phyloP scores from a whole-genome alignment of 2,797 vertebrate genomes.

The Pangasius krempfi region DNA sequence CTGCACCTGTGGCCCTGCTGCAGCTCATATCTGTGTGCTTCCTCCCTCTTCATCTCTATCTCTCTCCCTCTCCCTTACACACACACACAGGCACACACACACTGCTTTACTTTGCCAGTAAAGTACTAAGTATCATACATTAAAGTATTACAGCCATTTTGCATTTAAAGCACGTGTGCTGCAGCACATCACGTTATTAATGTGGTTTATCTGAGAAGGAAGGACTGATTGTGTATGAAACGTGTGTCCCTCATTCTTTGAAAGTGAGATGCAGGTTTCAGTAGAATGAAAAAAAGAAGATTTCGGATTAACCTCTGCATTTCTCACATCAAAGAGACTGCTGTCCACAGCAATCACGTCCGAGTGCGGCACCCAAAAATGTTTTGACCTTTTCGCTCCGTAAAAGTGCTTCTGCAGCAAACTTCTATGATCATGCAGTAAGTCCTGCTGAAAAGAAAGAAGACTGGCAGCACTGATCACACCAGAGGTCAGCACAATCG shows the following conservation, averaged over 20 bases:
- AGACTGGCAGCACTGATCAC: constrained; percentile 38
- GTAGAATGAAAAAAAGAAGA: constrained; percentile 25
- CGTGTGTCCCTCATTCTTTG: constrained; percentile 64
- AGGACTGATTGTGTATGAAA: background rate
- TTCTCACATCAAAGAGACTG: constrained; percentile 65
- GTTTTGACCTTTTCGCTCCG: constrained; percentile 29
- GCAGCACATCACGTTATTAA: constrained; percentile 27
- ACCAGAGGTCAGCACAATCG: constrained; percentile 37
- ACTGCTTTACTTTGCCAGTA: background rate
- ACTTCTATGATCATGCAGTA: constrained; percentile 45
- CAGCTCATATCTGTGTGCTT: constrained; percentile 71
- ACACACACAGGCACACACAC: background rate
- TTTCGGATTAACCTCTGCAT: constrained; percentile 67
- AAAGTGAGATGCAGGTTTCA: constrained; percentile 62
- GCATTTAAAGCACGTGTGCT: constrained; percentile 1
- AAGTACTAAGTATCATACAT: background rate
- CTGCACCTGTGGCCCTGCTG: constrained; percentile 74
- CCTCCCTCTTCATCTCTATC: constrained; percentile 51
- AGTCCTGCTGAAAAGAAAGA: constrained; percentile 51
- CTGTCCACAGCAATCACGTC: constrained; percentile 63
- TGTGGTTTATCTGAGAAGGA: constrained; percentile 27
- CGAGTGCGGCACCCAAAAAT: constrained; percentile 51
- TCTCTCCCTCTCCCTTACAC: background rate
- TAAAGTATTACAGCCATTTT: constrained; percentile 17
- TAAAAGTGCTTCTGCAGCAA: constrained; percentile 50